Evolutionary conservation across 1,140 invertebrate genomes (phyloP), one percentile per base, ranked within the genome.

Genomic region (Drosophila kohkoa): DNA sequence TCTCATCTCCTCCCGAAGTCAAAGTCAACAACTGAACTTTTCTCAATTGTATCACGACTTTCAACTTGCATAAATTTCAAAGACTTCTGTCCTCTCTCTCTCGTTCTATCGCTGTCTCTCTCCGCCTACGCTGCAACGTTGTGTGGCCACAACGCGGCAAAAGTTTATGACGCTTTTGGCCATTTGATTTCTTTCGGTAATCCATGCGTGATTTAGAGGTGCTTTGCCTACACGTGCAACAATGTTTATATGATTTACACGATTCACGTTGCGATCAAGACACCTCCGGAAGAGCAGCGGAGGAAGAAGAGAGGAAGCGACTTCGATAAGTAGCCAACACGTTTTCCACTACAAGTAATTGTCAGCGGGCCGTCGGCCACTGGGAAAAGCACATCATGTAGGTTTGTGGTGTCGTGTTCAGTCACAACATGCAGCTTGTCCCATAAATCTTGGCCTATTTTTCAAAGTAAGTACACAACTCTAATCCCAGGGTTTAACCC

Each of bases 21-120:
- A 69, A 79, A 80, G 68, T 54, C 81, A 85, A 64, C 48, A 72
- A 86, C 60, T 86, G 78, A 86, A 86, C 82, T 86, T 69, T 86
- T 86, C 67, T 52, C 78, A 87, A 86, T 86, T 81, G 82, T 86
- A 79, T 86, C 82, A 86, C 82, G 82, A 86, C 70, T 86, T 86
- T 86, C 82, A 86, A 86, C 82, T 86, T 86, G 82, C 82, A 86
- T 86, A 86, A 68, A 86, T 86, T 86, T 86, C 8, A 49, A 66
- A 65, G 25, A 16, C 20, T 38, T 30, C 43, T 10, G 5, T 25
- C 20, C 20, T 25, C 20, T 20, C 20, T 20, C 20, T 25, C 20
- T 25, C 20, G 3, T 3, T 25, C 20, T 25, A 25, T 25, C 3
- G 0, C 20, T 25, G 25, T 38, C 8, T 7, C 35, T 1, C 30